Evolutionary conservation across 2,113 vertebrate species (phyloP).

Genomic region (Piprites chloris): DNA sequence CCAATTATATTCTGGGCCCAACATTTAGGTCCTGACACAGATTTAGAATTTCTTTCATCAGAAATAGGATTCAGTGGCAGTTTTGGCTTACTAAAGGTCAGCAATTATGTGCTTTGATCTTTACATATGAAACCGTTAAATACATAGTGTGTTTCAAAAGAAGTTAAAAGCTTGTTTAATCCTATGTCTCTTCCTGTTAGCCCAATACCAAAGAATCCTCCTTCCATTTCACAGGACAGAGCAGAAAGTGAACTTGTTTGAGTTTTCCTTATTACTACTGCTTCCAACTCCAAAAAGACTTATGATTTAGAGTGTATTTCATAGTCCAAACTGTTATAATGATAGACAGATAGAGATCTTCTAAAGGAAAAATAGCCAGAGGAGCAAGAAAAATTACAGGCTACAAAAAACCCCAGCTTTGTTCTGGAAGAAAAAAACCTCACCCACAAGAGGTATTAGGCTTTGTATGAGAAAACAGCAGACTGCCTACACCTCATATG

Average conservation of each 20-base stretch:
- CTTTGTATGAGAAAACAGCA: not conserved
- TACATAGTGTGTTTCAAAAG: not conserved
- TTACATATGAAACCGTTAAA: not conserved
- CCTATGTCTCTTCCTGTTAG: not conserved
- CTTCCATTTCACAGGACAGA: not conserved
- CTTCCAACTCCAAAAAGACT: not conserved
- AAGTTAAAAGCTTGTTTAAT: not conserved
- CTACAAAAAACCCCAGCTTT: not conserved
- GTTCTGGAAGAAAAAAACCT: not conserved
- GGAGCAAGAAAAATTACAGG: not conserved
- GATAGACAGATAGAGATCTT: not conserved
- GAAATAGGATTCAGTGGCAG: not conserved
- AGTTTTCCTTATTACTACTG: not conserved
- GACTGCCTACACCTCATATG: not conserved
- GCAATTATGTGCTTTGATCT: not conserved
- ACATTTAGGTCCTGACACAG: not conserved
- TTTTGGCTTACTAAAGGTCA: not conserved
- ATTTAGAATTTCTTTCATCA: not conserved
- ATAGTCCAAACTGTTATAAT: not conserved
- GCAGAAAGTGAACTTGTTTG: not conserved
- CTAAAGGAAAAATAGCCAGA: slow-evolving; percentile 6
- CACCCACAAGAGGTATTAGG: not conserved
- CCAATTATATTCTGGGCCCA: not conserved
- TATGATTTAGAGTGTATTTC: not conserved
- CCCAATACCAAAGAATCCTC: not conserved